phyloP scores from a whole-genome alignment of 2,888 invertebrate species.

The Lypha dubia region DNA sequence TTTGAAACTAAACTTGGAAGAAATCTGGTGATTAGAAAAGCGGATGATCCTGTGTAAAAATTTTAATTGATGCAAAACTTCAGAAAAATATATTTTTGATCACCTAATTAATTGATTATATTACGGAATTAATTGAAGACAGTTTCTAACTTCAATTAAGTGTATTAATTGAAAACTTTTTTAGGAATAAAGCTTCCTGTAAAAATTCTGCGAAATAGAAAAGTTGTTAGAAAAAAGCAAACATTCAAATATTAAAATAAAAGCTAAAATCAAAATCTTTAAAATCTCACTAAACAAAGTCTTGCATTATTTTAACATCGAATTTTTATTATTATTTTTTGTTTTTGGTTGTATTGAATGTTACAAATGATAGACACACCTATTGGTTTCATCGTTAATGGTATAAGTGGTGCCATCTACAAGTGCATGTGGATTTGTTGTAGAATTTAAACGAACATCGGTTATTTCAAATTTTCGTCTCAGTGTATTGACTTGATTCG shows the following conservation, averaged over 20 bases:
- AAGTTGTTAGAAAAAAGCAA: background rate
- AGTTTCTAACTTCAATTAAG: too few relatives aligned
- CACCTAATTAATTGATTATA: too few relatives aligned
- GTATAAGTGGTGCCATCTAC: conserved; percentile 83
- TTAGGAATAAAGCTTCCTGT: too few relatives aligned
- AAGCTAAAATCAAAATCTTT: background rate
- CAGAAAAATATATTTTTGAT: too few relatives aligned
- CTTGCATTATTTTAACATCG: conserved; percentile 56
- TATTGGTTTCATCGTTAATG: conserved; percentile 79
- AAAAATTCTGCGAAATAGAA: too few relatives aligned
- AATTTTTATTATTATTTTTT: conserved; percentile 25
- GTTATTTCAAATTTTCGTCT: conserved; percentile 84
- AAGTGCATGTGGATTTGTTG: conserved; percentile 85
- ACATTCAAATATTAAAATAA: background rate
- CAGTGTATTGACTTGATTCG: conserved; percentile 75
- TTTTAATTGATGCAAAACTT: too few relatives aligned
- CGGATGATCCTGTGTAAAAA: too few relatives aligned
- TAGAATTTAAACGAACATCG: conserved; percentile 84
- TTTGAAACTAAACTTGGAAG: too few relatives aligned
- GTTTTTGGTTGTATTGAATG: conserved; percentile 39
- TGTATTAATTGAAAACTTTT: too few relatives aligned
- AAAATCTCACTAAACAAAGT: conserved; percentile 22
- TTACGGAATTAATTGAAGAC: too few relatives aligned
- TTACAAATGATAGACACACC: conserved; percentile 80
- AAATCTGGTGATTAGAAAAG: too few relatives aligned